Evolutionary conservation across 2,797 vertebrate genomes (phyloP), one percentile per base, ranked within the genome.

Genomic region (Sebastes diploproa): DNA sequence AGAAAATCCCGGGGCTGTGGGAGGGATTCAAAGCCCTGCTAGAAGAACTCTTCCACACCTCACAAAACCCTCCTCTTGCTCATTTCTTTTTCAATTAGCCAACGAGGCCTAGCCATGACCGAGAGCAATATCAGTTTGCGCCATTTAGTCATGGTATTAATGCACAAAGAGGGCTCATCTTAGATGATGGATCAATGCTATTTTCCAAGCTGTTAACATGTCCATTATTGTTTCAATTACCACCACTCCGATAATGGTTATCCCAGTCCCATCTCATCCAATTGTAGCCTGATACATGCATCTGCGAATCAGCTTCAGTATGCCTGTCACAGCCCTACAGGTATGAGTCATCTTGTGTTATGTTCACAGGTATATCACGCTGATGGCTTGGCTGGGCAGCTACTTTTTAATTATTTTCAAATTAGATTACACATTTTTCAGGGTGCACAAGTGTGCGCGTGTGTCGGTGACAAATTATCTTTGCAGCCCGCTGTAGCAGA

Each of bases 201-300:
- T 91, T 92, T 91, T 89, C 91, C 77, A 74, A 92, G 91, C 89
- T 91, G 90, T 83, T 90, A 88, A 75, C 82, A 82, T 88, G 83
- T 84, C 84, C 89, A 90, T 93, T 93, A 93, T 92, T 91, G 90
- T 91, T 93, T 92, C 89, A 92, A 94, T 94, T 93, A 92, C 86
- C 86, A 77, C 64, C 67, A 79, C 74, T 84, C 83, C 72, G 74
- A 90, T 91, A 87, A 93, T 87, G 88, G 82, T 84, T 87, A 86
- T 89, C 83, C 75, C 74, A 36, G 86, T 36, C 60, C 78, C 72
- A 82, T 88, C 70, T 84, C 54, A 67, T 86, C 82, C 85, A 80
- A 67, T 66, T 76, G 74, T 23, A 59, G 77, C 69, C 52, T 81
- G 63, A 90, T 84, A 56, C 68, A 84, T 86, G 80, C 38, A 70